Evolutionary conservation across 2,888 invertebrate species (phyloP).

Genomic region (Troides oblongomaculatus): DNA sequence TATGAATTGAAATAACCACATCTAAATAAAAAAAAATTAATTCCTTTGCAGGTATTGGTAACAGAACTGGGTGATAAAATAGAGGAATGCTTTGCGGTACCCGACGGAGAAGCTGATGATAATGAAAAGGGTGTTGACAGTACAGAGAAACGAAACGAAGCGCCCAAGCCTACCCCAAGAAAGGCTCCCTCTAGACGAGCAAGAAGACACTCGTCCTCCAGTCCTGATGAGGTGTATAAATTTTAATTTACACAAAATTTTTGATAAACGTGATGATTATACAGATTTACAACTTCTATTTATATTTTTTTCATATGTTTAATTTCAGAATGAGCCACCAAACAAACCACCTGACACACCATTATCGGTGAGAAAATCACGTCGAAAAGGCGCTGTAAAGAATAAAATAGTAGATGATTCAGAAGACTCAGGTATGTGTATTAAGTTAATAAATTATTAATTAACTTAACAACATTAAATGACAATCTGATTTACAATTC

Average conservation of each 20-base stretch:
- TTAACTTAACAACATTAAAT: background rate
- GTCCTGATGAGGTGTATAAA: slow-evolving; percentile 59
- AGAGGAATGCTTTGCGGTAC: slow-evolving; percentile 81
- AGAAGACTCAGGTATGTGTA: slow-evolving; percentile 64
- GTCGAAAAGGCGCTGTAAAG: slow-evolving; percentile 52
- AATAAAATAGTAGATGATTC: slow-evolving; percentile 50
- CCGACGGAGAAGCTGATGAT: slow-evolving; percentile 52
- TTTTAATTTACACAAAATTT: slow-evolving; percentile 27
- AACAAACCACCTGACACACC: slow-evolving; percentile 49
- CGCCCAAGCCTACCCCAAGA: slow-evolving; percentile 51
- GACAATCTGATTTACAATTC: background rate
- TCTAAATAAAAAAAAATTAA: background rate
- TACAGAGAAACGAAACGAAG: slow-evolving; percentile 29
- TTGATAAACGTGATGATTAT: too few relatives aligned
- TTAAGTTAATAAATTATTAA: background rate
- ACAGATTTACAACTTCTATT: too few relatives aligned
- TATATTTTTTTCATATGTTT: background rate
- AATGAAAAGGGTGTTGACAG: slow-evolving; percentile 35
- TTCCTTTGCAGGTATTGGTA: slow-evolving; percentile 69
- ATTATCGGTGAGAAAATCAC: slow-evolving; percentile 61
- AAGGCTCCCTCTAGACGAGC: slow-evolving; percentile 45
- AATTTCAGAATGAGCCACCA: slow-evolving; percentile 64
- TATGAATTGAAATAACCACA: background rate
- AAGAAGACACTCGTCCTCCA: slow-evolving; percentile 55
- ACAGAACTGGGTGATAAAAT: slow-evolving; percentile 85